Evolutionary conservation across 1,140 invertebrate species (phyloP).

Genomic region (Drosophila burlai): DNA sequence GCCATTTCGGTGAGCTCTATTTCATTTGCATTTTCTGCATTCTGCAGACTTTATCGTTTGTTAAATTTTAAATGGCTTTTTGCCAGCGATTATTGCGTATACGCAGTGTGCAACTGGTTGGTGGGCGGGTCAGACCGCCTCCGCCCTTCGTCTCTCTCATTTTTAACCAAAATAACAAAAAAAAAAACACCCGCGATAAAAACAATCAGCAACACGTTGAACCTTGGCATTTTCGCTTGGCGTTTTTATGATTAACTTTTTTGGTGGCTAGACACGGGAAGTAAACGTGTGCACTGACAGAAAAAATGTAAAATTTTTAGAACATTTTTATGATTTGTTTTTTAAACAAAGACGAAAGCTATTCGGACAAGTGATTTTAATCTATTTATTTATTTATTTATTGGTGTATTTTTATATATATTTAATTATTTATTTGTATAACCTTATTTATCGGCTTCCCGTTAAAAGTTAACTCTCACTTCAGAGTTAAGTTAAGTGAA

Average conservation of each 20-base stretch:
- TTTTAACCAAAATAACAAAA: slow-evolving; percentile 3
- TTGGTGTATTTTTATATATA: not conserved
- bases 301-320: not conserved
- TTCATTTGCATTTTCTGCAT: not conserved
- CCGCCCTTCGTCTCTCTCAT: not conserved
- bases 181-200: slow-evolving; percentile 22
- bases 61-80: slow-evolving; percentile 17
- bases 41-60: not conserved
- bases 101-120: slow-evolving; percentile 61
- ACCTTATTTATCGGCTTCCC: too few relatives aligned
- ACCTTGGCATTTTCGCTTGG: slow-evolving; percentile 64
- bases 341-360: not conserved
- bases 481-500: not conserved
- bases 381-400: not conserved
- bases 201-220: slow-evolving; percentile 75
- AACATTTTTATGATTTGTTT: not conserved
- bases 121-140: slow-evolving; percentile 6
- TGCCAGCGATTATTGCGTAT: slow-evolving; percentile 48
- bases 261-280: slow-evolving; percentile 11
- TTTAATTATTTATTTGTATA: not conserved
- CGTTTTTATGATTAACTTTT: slow-evolving; percentile 67
- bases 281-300: not conserved
- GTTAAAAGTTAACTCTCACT: not conserved
- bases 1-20: slow-evolving; percentile 27
- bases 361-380: too few relatives aligned